These are phyloP conservation scores for Antennarius maculatus DNA, from an alignment of 2,797 vertebrate genomes.

Conservation along the genomic window DNA sequence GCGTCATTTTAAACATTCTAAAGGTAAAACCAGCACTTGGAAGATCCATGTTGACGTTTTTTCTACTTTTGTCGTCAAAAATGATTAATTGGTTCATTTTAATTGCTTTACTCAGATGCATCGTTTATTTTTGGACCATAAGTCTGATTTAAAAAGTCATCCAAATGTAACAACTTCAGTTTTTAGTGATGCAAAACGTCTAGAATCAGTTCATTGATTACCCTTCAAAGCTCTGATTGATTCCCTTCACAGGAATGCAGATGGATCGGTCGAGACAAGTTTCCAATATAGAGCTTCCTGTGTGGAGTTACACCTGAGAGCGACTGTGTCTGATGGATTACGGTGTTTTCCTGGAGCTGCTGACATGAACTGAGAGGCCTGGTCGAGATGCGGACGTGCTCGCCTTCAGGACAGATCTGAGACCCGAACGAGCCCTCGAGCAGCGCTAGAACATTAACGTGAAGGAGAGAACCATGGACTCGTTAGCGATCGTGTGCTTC, in stretches of 20 bases:
- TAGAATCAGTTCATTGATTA: not conserved
- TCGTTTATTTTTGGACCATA: too few relatives aligned
- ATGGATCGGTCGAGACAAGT: constrained; percentile 85
- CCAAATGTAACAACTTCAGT: not conserved
- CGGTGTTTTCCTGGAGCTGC: constrained; percentile 74
- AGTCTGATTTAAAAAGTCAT: too few relatives aligned
- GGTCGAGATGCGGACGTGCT: constrained; percentile 77
- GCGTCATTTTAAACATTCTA: not conserved
- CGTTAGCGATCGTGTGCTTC: constrained; percentile 85
- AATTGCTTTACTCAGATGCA: too few relatives aligned
- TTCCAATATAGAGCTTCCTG: constrained; percentile 79
- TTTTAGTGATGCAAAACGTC: not conserved
- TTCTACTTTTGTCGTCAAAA: not conserved
- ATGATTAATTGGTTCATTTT: accelerated
- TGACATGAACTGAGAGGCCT: constrained; percentile 87
- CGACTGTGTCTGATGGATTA: constrained; percentile 73
- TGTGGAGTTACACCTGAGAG: constrained; percentile 82
- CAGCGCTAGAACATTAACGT: constrained; percentile 42
- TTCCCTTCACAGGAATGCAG: constrained; percentile 85
- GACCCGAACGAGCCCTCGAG: constrained; percentile 66
- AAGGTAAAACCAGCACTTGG: not conserved
- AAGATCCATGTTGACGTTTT: not conserved
- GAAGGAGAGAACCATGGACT: constrained; percentile 78
- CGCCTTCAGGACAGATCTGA: constrained; percentile 81
- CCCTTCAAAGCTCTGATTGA: constrained; percentile 32